Conservation (phyloP, 2,113 vertebrate genomes). For the Podilymbus podiceps region DNA sequence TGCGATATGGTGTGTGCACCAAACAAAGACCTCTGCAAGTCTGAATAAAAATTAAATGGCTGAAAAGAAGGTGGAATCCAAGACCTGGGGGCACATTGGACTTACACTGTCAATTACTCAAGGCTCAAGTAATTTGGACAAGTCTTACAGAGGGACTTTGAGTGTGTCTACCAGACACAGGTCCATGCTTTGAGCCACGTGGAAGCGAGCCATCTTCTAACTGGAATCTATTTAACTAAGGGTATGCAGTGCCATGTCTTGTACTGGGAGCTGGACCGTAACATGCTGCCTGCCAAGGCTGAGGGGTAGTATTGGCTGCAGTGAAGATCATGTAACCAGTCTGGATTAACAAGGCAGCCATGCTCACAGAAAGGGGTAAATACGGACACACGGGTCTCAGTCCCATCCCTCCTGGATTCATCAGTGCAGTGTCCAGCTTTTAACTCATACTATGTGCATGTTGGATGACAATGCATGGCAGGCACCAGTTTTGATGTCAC, state of each 20-base stretch:
- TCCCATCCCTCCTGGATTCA: not conserved
- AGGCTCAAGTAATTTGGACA: not conserved
- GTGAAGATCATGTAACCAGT: not conserved
- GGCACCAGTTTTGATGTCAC: not conserved
- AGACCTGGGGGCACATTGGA: not conserved
- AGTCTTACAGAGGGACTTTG: not conserved
- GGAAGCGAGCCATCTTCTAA: not conserved
- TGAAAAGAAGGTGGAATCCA: not conserved
- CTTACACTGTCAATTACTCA: accelerated
- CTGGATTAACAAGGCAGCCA: not conserved
- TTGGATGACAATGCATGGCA: not conserved
- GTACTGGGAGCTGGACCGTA: not conserved
- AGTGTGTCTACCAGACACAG: not conserved
- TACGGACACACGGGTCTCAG: not conserved
- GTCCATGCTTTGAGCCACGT: not conserved
- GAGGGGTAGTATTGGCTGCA: not conserved
- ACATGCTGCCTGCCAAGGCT: not conserved
- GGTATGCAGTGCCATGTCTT: not conserved
- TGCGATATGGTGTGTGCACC: not conserved
- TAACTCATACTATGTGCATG: not conserved
- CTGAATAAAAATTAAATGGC: not conserved
- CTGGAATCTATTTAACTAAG: not conserved
- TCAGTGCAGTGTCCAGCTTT: not conserved
- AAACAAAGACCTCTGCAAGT: not conserved
- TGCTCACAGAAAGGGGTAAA: not conserved